A percentile compares a stretch with the other conserved stretches of the same genome.
Conservation (phyloP, 1,140 invertebrate genomes). For the Cryptotermes secundus region DNA sequence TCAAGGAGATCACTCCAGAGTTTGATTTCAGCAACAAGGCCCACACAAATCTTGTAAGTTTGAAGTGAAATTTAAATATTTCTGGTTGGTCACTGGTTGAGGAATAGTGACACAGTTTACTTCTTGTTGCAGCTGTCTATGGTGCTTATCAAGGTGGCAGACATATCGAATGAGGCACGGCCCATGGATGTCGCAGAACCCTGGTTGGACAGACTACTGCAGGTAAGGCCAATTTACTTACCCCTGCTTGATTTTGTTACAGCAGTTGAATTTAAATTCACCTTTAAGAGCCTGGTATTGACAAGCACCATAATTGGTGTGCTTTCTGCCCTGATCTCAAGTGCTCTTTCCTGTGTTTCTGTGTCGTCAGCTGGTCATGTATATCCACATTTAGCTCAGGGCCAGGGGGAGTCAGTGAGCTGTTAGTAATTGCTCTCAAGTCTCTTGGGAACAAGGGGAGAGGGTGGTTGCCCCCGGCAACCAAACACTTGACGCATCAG, state of each 20-base stretch:
- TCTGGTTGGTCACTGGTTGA: not conserved
- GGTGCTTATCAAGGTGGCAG: constrained; percentile 84
- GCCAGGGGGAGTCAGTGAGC: no score
- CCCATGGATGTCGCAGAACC: constrained; percentile 84
- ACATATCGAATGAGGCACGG: constrained; percentile 84
- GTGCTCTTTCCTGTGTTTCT: no score
- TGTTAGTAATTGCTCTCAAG: no score
- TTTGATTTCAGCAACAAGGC: constrained; percentile 76
- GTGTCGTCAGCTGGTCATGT: no score
- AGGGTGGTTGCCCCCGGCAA: no score
- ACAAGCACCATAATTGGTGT: no score
- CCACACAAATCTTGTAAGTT: constrained; percentile 72
- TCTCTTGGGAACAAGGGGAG: no score
- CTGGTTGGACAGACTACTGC: constrained; percentile 76
- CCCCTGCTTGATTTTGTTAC: not conserved
- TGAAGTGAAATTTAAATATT: not conserved
- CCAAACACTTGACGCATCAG: no score
- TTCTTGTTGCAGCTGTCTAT: constrained; percentile 66
- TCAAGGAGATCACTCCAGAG: constrained; percentile 65
- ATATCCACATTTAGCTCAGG: no score
- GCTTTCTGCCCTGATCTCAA: no score
- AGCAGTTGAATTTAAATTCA: no score
- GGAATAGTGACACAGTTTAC: not conserved
- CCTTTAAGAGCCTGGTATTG: no score
- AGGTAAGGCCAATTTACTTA: constrained; percentile 41